Conservation (phyloP, 2,797 vertebrate species). For the Lithobates sylvaticus region DNA sequence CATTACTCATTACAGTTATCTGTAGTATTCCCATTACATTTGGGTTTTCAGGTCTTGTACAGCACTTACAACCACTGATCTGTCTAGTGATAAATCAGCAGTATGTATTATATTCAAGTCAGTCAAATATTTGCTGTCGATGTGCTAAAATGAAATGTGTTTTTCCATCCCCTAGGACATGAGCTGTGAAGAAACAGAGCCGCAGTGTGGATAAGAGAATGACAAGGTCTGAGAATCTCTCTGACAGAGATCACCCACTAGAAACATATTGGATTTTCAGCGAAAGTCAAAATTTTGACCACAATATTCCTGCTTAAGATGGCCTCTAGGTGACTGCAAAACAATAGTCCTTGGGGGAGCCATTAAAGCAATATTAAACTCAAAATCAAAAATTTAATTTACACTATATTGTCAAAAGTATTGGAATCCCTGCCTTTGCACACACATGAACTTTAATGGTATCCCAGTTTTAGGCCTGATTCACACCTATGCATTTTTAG, state of each 20-base stretch:
- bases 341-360: too few relatives aligned
- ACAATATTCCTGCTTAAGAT: too few relatives aligned
- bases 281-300: too few relatives aligned
- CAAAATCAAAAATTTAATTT: too few relatives aligned
- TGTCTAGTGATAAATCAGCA: not conserved
- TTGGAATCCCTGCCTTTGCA: too few relatives aligned
- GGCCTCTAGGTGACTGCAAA: too few relatives aligned
- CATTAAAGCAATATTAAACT: too few relatives aligned
- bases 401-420: too few relatives aligned
- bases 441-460: too few relatives aligned
- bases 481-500: too few relatives aligned
- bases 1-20: conserved; percentile 5
- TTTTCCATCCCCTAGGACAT: not conserved
- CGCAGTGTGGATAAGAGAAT: not conserved
- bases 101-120: not conserved
- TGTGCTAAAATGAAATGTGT: not conserved
- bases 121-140: not conserved
- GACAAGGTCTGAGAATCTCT: not conserved
- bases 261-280: too few relatives aligned
- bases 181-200: not conserved
- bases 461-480: too few relatives aligned
- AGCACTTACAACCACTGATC: not conserved
- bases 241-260: not conserved
- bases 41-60: not conserved
- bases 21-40: not conserved